Evolutionary conservation across 2,113 vertebrate genomes (phyloP).

Genomic region (Eulemur rufifrons): DNA sequence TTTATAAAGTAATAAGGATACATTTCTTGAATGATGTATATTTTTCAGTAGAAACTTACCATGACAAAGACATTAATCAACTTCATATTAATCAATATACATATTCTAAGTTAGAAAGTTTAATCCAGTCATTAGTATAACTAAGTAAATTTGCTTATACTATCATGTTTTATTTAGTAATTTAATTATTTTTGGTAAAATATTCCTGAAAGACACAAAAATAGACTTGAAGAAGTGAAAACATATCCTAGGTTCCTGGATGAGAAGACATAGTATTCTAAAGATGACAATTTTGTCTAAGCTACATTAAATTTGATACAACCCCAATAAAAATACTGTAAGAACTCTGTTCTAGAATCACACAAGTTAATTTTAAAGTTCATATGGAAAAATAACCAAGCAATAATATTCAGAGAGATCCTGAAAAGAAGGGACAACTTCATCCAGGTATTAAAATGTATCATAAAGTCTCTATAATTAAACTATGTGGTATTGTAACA

Average conservation of each 20-base stretch:
- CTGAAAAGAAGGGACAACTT: not conserved
- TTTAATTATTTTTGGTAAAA: not conserved
- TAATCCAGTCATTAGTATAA: not conserved
- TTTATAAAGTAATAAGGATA: not conserved
- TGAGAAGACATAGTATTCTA: not conserved
- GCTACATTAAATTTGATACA: not conserved
- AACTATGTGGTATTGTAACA: not conserved
- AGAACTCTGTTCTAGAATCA: not conserved
- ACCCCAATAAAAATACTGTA: not conserved
- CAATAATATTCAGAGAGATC: not conserved
- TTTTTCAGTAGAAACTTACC: constrained; percentile 14
- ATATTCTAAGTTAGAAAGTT: not conserved
- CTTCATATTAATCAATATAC: not conserved
- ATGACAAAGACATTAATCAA: not conserved
- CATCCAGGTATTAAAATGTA: not conserved
- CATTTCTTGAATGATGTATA: not conserved
- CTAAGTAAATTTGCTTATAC: not conserved
- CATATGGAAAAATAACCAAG: not conserved
- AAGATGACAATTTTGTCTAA: constrained; percentile 19
- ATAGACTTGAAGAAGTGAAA: not conserved
- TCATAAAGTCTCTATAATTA: not conserved
- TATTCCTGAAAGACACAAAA: not conserved
- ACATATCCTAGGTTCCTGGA: not conserved
- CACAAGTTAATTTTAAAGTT: constrained; percentile 26
- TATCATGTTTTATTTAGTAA: not conserved